Percentiles rank a stretch among this genome's conserved stretches.
Evolutionary conservation across 2,113 vertebrate species (phyloP).

Genomic region (Scomber scombrus): DNA sequence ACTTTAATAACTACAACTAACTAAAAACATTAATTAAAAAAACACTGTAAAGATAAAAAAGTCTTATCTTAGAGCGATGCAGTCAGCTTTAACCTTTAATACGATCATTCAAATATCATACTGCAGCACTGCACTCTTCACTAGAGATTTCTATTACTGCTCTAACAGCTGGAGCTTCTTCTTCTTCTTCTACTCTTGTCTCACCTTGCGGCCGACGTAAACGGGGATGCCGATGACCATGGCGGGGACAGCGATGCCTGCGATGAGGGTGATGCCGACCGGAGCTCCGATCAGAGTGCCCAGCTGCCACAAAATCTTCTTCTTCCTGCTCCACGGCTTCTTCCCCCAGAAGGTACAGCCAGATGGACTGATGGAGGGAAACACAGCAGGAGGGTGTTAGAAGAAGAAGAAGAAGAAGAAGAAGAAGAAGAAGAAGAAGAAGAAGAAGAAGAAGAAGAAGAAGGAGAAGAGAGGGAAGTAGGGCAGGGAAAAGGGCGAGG

Average conservation of each 20-base stretch:
- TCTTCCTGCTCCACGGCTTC: slow-evolving; percentile 99
- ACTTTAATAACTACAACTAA: too few relatives aligned
- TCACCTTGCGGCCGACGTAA: slow-evolving; percentile 96
- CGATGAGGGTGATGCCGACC: slow-evolving; percentile 97
- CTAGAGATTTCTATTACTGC: too few relatives aligned
- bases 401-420: neutral
- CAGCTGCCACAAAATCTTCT: slow-evolving; percentile 99
- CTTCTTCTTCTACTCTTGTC: slow-evolving; percentile 16
- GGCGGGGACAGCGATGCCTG: slow-evolving; percentile 97
- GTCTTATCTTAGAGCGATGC: too few relatives aligned
- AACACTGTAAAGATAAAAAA: too few relatives aligned
- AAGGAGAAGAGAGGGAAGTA: neutral
- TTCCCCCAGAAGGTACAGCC: slow-evolving; percentile 99
- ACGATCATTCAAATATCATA: too few relatives aligned
- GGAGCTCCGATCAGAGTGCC: slow-evolving; percentile 97
- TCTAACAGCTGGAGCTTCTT: neutral
- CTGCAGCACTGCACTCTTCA: neutral
- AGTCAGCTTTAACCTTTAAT: too few relatives aligned
- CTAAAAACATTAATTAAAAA: neutral
- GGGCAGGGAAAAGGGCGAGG: neutral
- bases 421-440: neutral
- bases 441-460: neutral
- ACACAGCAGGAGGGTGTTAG: neutral
- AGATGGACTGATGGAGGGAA: slow-evolving; percentile 88
- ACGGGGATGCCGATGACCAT: slow-evolving; percentile 99